Evolutionary conservation across 2,113 vertebrate genomes (phyloP).

Genomic region (Empidonax alnorum): DNA sequence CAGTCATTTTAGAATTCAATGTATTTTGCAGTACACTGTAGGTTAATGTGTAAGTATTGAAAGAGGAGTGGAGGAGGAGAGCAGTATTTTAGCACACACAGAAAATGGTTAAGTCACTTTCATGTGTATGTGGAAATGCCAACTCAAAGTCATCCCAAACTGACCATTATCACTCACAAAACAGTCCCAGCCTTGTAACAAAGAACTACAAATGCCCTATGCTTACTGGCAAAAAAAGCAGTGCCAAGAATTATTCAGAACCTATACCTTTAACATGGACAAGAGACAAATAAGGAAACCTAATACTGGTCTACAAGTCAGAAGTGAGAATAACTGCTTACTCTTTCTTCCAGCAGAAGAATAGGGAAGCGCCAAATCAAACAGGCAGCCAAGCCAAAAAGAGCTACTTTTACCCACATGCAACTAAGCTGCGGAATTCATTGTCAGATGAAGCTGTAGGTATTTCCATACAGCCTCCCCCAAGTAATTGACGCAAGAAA

Average conservation of each 20-base stretch:
- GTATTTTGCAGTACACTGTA: neutral
- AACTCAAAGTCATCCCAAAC: neutral
- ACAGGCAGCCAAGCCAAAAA: neutral
- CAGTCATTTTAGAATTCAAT: neutral
- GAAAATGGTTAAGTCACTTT: neutral
- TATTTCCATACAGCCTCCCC: neutral
- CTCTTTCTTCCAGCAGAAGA: neutral
- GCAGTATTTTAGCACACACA: neutral
- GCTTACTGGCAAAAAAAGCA: neutral
- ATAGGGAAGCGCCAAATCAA: neutral
- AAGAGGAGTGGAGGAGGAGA: neutral
- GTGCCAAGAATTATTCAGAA: neutral
- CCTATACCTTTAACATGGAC: neutral
- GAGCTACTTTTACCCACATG: neutral
- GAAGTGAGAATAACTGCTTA: neutral
- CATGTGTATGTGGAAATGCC: neutral
- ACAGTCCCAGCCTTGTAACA: neutral
- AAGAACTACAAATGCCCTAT: neutral
- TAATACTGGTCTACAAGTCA: neutral
- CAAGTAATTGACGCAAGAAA: neutral
- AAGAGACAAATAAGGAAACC: neutral
- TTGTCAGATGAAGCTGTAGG: neutral
- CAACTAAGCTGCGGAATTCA: neutral
- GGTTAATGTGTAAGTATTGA: neutral
- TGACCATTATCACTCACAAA: neutral